phyloP scores from a whole-genome alignment of 1,140 invertebrate genomes.

The Scaptomyza hsui region DNA sequence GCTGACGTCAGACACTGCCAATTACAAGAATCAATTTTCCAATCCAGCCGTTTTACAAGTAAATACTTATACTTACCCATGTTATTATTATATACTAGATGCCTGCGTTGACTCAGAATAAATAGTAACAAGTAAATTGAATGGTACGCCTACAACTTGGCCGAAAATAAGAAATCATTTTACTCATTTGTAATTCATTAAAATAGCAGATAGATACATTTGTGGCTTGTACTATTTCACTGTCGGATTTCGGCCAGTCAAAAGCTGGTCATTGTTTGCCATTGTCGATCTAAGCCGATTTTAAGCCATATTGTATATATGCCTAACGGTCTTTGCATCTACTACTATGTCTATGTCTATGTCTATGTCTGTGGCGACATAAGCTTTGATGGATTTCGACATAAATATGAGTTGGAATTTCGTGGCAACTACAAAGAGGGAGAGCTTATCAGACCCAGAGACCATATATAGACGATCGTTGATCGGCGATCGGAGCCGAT shows the following conservation, averaged over 20 bases:
- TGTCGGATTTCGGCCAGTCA: constrained; percentile 73
- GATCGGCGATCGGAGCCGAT: constrained; percentile 19
- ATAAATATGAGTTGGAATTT: constrained; percentile 81
- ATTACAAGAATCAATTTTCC: constrained; percentile 81
- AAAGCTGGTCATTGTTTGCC: constrained; percentile 64
- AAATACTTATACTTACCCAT: constrained; percentile 16
- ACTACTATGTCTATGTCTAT: neutral
- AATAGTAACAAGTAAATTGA: constrained; percentile 2
- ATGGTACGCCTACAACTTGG: constrained; percentile 11
- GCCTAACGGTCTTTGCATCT: constrained; percentile 59
- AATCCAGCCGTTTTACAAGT: constrained; percentile 47
- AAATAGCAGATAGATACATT: constrained; percentile 53
- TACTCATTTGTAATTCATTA: constrained; percentile 79
- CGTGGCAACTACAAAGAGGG: constrained; percentile 51
- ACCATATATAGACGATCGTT: constrained; percentile 47
- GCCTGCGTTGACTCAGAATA: constrained; percentile 59
- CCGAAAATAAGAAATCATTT: constrained; percentile 65
- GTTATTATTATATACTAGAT: constrained; percentile 19
- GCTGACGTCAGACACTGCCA: constrained; percentile 69
- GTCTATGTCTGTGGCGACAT: constrained; percentile 56
- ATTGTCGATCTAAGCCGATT: constrained; percentile 51
- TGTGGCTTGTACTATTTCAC: constrained; percentile 65
- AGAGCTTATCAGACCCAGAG: constrained; percentile 64
- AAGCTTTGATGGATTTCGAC: constrained; percentile 82
- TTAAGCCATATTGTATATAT: constrained; percentile 27